Evolutionary conservation across 2,797 vertebrate species (phyloP).

Genomic region (Allobates femoralis): DNA sequence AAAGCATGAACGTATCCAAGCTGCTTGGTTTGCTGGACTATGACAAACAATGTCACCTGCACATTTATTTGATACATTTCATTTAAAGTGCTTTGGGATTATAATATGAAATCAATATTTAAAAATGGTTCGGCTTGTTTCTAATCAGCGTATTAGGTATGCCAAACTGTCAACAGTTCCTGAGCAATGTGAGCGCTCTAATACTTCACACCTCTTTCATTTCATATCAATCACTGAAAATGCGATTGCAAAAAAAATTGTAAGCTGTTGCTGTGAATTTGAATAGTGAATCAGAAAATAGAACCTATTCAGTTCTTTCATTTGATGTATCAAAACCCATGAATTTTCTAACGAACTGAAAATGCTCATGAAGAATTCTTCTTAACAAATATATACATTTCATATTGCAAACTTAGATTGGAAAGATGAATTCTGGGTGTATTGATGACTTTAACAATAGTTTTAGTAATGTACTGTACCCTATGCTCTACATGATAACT

Average conservation of each 20-base stretch:
- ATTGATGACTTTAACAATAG: not conserved
- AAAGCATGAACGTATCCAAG: not conserved
- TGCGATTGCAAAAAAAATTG: constrained; percentile 39
- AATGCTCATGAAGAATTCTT: constrained; percentile 10
- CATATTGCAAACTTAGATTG: not conserved
- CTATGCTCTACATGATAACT: not conserved
- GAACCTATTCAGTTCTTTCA: constrained; percentile 24
- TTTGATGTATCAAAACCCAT: constrained; percentile 34
- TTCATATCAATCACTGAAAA: constrained; percentile 47
- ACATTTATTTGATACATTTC: constrained; percentile 24
- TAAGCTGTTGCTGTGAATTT: constrained; percentile 23
- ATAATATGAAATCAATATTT: constrained; percentile 41
- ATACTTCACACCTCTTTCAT: constrained; percentile 44
- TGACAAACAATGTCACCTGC: constrained; percentile 17
- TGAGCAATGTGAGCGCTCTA: constrained; percentile 26
- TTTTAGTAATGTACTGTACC: not conserved
- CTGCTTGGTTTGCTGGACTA: not conserved
- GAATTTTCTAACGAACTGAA: constrained; percentile 29
- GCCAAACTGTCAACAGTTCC: constrained; percentile 32
- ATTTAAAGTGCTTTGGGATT: constrained; percentile 21
- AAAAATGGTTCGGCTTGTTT: constrained; percentile 44
- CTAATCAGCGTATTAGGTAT: constrained; percentile 43
- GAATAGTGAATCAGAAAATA: constrained; percentile 38
- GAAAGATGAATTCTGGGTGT: not conserved
- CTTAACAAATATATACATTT: constrained; percentile 23